phyloP scores from a whole-genome alignment of 2,113 vertebrate species.

The Speoplatyrhinus poulsoni region DNA sequence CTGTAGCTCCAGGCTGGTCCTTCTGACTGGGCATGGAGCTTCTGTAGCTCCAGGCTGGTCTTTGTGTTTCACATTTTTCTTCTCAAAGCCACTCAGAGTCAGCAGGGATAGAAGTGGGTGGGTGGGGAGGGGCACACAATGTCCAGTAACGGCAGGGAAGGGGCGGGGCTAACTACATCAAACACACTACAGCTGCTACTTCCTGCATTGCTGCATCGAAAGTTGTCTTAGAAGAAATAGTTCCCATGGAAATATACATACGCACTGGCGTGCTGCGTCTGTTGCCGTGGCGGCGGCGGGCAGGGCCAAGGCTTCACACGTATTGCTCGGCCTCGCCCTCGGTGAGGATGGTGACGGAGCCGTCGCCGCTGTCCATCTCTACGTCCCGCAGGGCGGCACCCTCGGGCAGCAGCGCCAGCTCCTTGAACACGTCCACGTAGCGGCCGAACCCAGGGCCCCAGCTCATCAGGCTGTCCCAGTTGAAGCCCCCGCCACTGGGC shows the following conservation, averaged over 20 bases:
- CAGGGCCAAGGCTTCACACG: constrained; percentile 77
- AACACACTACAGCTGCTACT: constrained; percentile 49
- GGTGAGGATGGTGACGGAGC: constrained; percentile 82
- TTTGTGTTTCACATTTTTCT: constrained; percentile 6
- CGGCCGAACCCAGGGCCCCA: constrained; percentile 97
- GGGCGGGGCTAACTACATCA: constrained; percentile 35
- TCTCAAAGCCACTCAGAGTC: constrained; percentile 16
- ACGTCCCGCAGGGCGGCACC: constrained; percentile 80
- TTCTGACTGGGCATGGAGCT: too few relatives aligned
- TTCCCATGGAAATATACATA: not conserved
- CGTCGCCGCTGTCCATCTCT: constrained; percentile 86
- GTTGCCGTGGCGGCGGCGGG: too few relatives aligned
- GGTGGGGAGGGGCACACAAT: constrained; percentile 18
- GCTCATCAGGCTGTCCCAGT: constrained; percentile 98
- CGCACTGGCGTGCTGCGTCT: too few relatives aligned
- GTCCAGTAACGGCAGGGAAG: constrained; percentile 25
- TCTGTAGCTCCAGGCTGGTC: constrained; percentile 33
- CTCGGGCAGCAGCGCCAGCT: constrained; percentile 94
- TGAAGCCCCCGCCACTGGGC: constrained; percentile 85
- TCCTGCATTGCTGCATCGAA: constrained; percentile 80
- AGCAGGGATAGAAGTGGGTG: not conserved
- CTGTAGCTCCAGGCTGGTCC: too few relatives aligned
- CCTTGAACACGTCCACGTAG: constrained; percentile 97
- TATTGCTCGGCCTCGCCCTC: constrained; percentile 94
- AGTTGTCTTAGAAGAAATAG: constrained; percentile 71